These are phyloP conservation scores for Folsomia candida DNA, from an alignment of 2,888 invertebrate species.

Conservation along the genomic window DNA sequence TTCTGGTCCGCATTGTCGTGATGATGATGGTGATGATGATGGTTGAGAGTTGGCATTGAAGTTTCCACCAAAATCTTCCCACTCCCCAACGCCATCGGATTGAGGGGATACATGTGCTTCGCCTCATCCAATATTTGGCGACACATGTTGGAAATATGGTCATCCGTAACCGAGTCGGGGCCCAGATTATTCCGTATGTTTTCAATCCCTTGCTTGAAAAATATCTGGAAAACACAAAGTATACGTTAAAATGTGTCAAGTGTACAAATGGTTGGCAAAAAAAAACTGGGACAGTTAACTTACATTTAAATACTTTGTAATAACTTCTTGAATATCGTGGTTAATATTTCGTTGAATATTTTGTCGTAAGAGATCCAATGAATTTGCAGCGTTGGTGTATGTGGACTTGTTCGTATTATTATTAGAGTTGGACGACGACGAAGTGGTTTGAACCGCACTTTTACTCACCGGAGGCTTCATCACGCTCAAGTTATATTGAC, in stretches of 20 bases:
- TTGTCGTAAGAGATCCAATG: conserved; percentile 70
- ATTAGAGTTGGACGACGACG: conserved; percentile 45
- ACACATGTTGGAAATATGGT: conserved; percentile 69
- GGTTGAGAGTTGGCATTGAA: conserved; percentile 27
- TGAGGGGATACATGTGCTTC: conserved; percentile 64
- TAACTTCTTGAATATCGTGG: conserved; percentile 72
- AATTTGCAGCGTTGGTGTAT: conserved; percentile 66
- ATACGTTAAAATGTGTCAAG: background rate
- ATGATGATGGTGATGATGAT: too few species aligned
- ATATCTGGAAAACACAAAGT: conserved; percentile 65
- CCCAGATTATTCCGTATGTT: conserved; percentile 75
- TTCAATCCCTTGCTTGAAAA: conserved; percentile 74
- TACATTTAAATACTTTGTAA: conserved; percentile 75
- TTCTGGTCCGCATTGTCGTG: too few species aligned
- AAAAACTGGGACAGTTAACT: conserved; percentile 32
- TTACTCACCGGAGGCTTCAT: conserved; percentile 54
- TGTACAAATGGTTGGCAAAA: too few species aligned
- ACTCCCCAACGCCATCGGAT: conserved; percentile 50
- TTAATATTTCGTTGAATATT: conserved; percentile 75
- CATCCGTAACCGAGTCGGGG: conserved; percentile 71
- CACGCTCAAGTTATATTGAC: conserved; percentile 71
- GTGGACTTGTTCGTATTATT: conserved; percentile 3
- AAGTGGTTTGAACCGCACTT: conserved; percentile 43
- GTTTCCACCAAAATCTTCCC: background rate
- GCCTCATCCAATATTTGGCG: conserved; percentile 77